Base-by-base conservation (phyloP, 2,797 vertebrate species). In the Cossypha niveicapilla region DNA sequence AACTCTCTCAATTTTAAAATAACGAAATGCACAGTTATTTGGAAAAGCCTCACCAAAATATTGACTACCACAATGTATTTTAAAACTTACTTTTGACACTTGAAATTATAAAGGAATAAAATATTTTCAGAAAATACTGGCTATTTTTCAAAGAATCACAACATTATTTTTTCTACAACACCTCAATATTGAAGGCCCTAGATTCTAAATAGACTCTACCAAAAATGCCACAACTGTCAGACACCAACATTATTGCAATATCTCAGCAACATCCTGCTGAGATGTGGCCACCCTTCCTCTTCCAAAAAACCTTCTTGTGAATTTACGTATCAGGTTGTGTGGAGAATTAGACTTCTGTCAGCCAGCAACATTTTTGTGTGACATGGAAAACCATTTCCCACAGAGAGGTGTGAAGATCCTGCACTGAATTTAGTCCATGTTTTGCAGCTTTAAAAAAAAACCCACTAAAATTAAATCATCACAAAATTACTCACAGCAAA, bases 281-380 rank as follows among this genome's bases (percentile, higher is more conserved):
- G 18, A 23, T 0, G 0, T 35, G 18, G 27, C 10, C 32, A 70
- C 27, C 3, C 23, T 56, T 73, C 28, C 32, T 50, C 53, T 37
- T 42, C 34, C 35, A 76, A 65, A 70, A 87, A 82, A 7, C 8
- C 47, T 79, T 32, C 13, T 54, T 45, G 19, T 2, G 14, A 83
- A 56, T 56, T 70, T 70, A 65, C 25, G 22, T 13, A 15, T 42
- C 67, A 79, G 51, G 39, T 6, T 57, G 4, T 30, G 2, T 12
- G 8, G 37, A 68, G 34, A 67, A 53, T 2, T 6, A 18, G 13
- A 35, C 10, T 24, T 19, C 18, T 57, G 11, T 28, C 50, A 75
- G 22, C 25, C 60, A 39, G 11, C 11, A 58, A 18, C 18, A 54
- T 24, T 39, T 47, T 34, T 41, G 30, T 11, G 19, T 1, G 1